phyloP scores from a whole-genome alignment of 1,140 invertebrate genomes.

The Helicoverpa zea region DNA sequence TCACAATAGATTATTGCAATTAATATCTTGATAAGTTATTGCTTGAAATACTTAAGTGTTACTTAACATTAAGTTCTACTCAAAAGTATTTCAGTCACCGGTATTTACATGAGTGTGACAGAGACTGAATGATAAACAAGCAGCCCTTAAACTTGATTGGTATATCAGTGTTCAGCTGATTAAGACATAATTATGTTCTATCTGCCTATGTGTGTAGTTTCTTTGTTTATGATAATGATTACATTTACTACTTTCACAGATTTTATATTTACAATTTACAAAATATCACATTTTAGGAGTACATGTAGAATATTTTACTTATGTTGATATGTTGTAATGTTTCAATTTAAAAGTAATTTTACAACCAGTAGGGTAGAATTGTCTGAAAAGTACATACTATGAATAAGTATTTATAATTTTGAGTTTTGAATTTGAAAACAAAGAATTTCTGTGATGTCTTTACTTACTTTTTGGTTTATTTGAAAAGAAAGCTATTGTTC shows the following conservation, averaged over 20 bases:
- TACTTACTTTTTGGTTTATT: neutral
- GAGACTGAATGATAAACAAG: no score
- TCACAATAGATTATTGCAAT: neutral
- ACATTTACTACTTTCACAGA: neutral
- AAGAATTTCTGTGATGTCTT: neutral
- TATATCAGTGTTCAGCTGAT: no score
- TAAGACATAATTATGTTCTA: neutral
- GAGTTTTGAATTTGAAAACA: neutral
- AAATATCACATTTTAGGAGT: no score
- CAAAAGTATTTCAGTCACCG: no score
- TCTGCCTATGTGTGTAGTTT: neutral
- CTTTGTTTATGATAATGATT: conserved; percentile 17
- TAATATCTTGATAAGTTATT: neutral
- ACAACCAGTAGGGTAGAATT: neutral
- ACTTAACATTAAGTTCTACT: no score
- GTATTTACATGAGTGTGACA: no score
- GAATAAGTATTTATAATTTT: neutral
- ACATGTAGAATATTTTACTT: no score
- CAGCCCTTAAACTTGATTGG: no score
- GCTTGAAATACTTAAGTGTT: neutral
- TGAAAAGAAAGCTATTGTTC: neutral
- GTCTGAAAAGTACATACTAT: neutral
- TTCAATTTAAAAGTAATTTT: neutral
- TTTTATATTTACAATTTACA: neutral
- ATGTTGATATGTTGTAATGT: no score